Evolutionary conservation across 2,888 invertebrate species (phyloP).

Genomic region (Isoperla grammatica): DNA sequence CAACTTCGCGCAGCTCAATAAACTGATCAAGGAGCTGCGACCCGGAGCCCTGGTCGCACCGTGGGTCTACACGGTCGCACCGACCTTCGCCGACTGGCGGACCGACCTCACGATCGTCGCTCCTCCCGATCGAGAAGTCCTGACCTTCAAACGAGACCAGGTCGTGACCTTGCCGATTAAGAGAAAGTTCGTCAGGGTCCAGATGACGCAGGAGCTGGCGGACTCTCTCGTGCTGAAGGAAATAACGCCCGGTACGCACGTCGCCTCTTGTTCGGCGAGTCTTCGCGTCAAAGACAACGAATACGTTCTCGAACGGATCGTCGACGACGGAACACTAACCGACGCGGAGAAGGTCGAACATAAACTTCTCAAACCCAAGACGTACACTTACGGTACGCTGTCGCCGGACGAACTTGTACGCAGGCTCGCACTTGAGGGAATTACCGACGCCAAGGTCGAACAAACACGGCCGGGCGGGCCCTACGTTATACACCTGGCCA

Average conservation of each 20-base stretch:
- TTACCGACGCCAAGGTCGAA: conserved; percentile 71
- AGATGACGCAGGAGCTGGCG: conserved; percentile 62
- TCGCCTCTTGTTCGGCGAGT: conserved; percentile 70
- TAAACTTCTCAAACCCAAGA: conserved; percentile 47
- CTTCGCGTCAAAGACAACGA: conserved; percentile 76
- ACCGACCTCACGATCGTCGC: conserved; percentile 58
- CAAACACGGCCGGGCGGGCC: conserved; percentile 55
- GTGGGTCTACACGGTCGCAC: conserved; percentile 77
- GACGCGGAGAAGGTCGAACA: not conserved
- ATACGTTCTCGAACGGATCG: conserved; percentile 45
- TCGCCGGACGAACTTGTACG: conserved; percentile 75
- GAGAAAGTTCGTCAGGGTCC: conserved; percentile 63
- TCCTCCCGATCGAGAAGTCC: conserved; percentile 53
- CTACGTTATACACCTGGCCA: conserved; percentile 74
- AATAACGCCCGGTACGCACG: conserved; percentile 62
- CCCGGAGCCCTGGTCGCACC: conserved; percentile 83
- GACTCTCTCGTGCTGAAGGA: conserved; percentile 61
- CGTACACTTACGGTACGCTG: conserved; percentile 71
- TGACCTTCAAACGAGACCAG: conserved; percentile 69
- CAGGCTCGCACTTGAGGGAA: conserved; percentile 74
- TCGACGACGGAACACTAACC: not conserved
- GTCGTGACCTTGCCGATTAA: conserved; percentile 69
- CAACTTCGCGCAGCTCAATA: conserved; percentile 91
- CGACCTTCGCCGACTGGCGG: conserved; percentile 60
- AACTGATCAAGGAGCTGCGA: conserved; percentile 85